phyloP scores from a whole-genome alignment of 2,888 invertebrate genomes.

The Drosophila fungiperda region DNA sequence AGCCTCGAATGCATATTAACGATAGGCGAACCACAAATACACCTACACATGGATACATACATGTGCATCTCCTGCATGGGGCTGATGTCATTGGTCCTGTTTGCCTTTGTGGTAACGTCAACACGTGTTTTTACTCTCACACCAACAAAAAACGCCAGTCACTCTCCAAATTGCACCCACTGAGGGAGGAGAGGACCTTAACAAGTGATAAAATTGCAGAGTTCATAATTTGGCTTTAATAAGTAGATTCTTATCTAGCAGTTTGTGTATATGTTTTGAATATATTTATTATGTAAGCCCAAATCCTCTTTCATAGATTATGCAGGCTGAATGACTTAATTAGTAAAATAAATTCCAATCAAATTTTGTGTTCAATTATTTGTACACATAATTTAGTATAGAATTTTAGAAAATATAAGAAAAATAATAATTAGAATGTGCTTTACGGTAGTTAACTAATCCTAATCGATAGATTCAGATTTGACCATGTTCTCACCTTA shows the following conservation, averaged over 20 bases:
- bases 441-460: neutral
- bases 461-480: neutral
- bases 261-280: neutral
- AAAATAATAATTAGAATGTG: neutral
- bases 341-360: constrained; percentile 4
- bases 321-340: neutral
- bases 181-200: constrained; percentile 2
- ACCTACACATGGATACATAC: constrained; percentile 10
- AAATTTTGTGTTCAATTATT: neutral
- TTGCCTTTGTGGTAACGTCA: constrained; percentile 67
- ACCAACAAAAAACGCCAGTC: constrained; percentile 32
- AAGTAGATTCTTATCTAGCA: constrained; percentile 15
- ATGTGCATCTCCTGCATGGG: neutral
- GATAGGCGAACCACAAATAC: constrained; percentile 35
- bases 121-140: constrained; percentile 70
- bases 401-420: neutral
- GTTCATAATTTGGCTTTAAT: constrained; percentile 14
- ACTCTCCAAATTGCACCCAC: constrained; percentile 16
- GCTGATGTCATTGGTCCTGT: constrained; percentile 39
- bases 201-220: neutral
- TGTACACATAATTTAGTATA: neutral
- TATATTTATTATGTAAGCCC: constrained; percentile 3
- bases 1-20: constrained; percentile 40
- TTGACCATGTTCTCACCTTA: neutral
- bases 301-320: constrained; percentile 5